Evolutionary conservation across 2,113 vertebrate genomes (phyloP).

Genomic region (Bubo blakistoni): DNA sequence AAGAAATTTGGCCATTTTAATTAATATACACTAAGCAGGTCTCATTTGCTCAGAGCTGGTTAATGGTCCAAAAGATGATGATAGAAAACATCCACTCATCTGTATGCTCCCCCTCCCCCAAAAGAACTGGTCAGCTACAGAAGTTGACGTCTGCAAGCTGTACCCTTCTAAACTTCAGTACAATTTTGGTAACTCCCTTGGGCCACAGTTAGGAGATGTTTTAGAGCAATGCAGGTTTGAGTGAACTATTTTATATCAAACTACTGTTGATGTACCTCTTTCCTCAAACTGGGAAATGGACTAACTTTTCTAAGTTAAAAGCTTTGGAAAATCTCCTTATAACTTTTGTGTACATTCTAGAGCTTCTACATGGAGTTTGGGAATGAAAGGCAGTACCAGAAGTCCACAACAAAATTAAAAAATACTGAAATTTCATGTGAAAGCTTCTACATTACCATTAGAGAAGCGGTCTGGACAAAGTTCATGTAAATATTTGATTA

Average conservation of each 20-base stretch:
- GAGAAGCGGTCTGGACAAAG: neutral
- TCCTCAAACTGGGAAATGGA: neutral
- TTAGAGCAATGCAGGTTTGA: neutral
- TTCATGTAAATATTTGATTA: neutral
- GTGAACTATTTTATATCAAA: neutral
- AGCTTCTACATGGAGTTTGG: neutral
- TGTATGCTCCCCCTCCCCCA: neutral
- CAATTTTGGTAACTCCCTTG: neutral
- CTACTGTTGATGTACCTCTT: neutral
- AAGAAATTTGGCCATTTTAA: neutral
- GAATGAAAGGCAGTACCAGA: neutral
- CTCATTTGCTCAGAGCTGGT: neutral
- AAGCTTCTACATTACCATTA: neutral
- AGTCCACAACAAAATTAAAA: neutral
- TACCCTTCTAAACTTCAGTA: neutral
- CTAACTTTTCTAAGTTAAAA: neutral
- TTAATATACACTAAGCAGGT: neutral
- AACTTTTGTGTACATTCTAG: neutral
- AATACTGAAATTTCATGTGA: neutral
- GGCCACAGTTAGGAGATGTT: neutral
- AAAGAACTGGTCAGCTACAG: neutral
- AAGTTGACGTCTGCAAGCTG: neutral
- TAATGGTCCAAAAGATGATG: neutral
- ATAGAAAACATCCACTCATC: neutral
- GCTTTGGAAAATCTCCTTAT: neutral